Evolutionary conservation across 2,888 invertebrate genomes (phyloP), one percentile per base, ranked within the genome.

Genomic region (Caenorhabditis doughertyi): DNA sequence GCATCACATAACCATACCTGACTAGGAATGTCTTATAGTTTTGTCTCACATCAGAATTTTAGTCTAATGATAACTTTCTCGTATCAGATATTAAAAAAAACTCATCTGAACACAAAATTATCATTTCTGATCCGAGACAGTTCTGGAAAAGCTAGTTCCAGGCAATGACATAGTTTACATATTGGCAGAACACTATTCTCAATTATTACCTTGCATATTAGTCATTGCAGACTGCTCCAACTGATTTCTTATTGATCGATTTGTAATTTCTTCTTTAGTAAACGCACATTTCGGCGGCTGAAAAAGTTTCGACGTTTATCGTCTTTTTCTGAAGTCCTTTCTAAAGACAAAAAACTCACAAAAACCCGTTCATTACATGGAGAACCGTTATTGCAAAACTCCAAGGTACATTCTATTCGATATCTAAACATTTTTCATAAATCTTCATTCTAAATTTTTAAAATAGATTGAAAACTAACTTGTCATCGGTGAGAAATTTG

Each of bases 271-370:
- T 27, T 87, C 85, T 60, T 84, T 84, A 13, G 85, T 84, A 64
- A 84, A 86, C 23, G 88, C 84, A 55, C 88, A 88, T 70, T 86
- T 87, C n/a, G 88, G 88, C 18, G 88, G 86, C 88, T 88, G 51
- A 49, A 85, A 73, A 39, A 21, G n/a, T n/a, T n/a, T n/a, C n/a
- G n/a, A n/a, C n/a, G n/a, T n/a, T n/a, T n/a, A n/a, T n/a, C n/a
- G n/a, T n/a, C n/a, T 27, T 60, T 29, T 13, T 44, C 18, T 2
- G 0, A 39, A 35, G 1, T 21, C 18, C 32, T 56, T 35, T 7
- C 5, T 35, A 7, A 29, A 51, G 44, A 49, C 13, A 55, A 44
- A 47, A 2, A 64, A 65, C 80, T 80, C 47, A 86, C 81, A 64
- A 83, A 85, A 25, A 71, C 72, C 29, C 84, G 64, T 39, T 84